phyloP scores from a whole-genome alignment of 2,797 vertebrate species.

The Sebastes minor region DNA sequence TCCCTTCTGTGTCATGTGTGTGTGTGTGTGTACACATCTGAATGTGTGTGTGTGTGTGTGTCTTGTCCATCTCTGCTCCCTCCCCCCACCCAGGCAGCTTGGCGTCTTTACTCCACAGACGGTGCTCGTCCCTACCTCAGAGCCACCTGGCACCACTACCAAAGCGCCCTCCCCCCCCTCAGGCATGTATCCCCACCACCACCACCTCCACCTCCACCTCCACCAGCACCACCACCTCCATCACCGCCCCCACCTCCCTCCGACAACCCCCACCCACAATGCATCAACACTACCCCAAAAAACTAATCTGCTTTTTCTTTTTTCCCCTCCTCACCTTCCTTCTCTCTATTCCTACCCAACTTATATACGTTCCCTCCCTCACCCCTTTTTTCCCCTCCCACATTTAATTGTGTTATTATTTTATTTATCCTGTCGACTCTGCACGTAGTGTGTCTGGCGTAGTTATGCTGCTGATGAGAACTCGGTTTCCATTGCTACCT shows the following conservation, averaged over 20 bases:
- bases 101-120: conserved; percentile 90
- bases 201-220: conserved; percentile 29
- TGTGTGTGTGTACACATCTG: conserved; percentile 12
- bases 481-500: conserved; percentile 99
- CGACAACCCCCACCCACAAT: conserved; percentile 18
- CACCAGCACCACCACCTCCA: conserved; percentile 22
- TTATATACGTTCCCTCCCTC: conserved; percentile 77
- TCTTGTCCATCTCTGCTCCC: conserved; percentile 78
- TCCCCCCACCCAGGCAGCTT: conserved; percentile 82
- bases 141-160: conserved; percentile 90
- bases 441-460: conserved; percentile 97
- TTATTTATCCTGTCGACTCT: conserved; percentile 79
- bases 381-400: conserved; percentile 56
- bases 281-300: conserved; percentile 63
- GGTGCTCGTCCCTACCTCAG: conserved; percentile 86
- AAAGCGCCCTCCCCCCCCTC: conserved; percentile 87
- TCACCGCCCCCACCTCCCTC: conserved; percentile 16
- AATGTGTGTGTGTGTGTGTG: conserved; percentile 6
- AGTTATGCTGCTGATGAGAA: conserved; percentile 99
- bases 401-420: conserved; percentile 54
- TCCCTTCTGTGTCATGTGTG: conserved; percentile 27
- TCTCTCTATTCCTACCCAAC: conserved; percentile 50
- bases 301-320: conserved; percentile 80
- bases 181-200: conserved; percentile 87
- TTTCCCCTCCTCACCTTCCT: conserved; percentile 55